These are phyloP conservation scores for Tachypleus tridentatus DNA, from an alignment of 1,140 invertebrate genomes.

Conservation along the genomic window DNA sequence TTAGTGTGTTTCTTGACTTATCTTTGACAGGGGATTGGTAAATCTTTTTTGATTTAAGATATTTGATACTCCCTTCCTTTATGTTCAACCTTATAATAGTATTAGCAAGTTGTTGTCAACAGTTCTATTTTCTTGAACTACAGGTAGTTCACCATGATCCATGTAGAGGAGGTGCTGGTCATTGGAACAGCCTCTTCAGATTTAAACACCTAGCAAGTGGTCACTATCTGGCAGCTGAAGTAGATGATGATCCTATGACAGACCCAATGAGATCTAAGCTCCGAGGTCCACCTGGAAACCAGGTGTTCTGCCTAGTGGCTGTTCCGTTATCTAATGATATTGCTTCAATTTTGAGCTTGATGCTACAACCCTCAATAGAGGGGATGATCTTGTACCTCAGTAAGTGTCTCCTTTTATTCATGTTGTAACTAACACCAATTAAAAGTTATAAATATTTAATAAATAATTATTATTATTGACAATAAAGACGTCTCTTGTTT, in stretches of 20 bases:
- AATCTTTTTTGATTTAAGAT: too few relatives aligned
- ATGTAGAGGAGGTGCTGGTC: conserved; percentile 90
- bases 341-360: conserved; percentile 90
- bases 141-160: conserved; percentile 96
- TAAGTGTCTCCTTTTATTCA: conserved; percentile 17
- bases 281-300: conserved; percentile 40
- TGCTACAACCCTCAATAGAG: conserved; percentile 80
- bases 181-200: conserved; percentile 94
- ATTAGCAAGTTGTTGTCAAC: too few relatives aligned
- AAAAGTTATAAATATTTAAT: not conserved
- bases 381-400: conserved; percentile 83
- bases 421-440: not conserved
- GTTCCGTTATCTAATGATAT: conserved; percentile 88
- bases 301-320: conserved; percentile 75
- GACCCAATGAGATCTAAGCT: conserved; percentile 50
- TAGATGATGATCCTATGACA: conserved; percentile 39
- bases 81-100: too few relatives aligned
- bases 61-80: too few relatives aligned
- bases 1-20: conserved; percentile 5
- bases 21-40: not conserved
- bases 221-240: conserved; percentile 72
- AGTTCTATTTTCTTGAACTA: conserved; percentile 6
- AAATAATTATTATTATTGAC: not conserved
- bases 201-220: conserved; percentile 99
- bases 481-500: not conserved